Evolutionary conservation across 2,888 invertebrate species (phyloP).

Genomic region (Nudaria mundana): DNA sequence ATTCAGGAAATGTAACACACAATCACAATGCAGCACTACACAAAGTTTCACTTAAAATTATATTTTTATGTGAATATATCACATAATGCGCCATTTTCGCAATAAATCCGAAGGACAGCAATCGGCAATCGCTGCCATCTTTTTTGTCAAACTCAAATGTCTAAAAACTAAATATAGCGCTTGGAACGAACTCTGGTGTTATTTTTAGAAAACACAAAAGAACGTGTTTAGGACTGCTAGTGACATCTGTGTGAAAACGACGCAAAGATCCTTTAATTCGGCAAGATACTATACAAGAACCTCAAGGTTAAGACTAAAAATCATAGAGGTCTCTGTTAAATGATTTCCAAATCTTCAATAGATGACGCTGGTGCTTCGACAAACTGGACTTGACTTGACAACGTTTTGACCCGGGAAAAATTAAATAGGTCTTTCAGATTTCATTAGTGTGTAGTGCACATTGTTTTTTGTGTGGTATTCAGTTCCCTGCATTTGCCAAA

Average conservation of each 20-base stretch:
- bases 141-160: slow-evolving; percentile 82
- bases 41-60: slow-evolving; percentile 74
- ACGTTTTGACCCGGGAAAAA: too few relatives aligned
- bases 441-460: too few relatives aligned
- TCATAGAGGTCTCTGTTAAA: not conserved
- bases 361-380: too few relatives aligned
- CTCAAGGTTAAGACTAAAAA: not conserved
- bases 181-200: slow-evolving; percentile 80
- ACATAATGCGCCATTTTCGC: slow-evolving; percentile 79
- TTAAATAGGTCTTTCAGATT: too few relatives aligned
- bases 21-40: slow-evolving; percentile 78
- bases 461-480: too few relatives aligned
- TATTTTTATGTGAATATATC: slow-evolving; percentile 75
- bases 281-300: not conserved
- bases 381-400: too few relatives aligned
- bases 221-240: slow-evolving; percentile 35
- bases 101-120: slow-evolving; percentile 75
- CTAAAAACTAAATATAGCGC: slow-evolving; percentile 80
- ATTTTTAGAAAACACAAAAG: slow-evolving; percentile 74
- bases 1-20: slow-evolving; percentile 71
- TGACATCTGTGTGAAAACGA: too few relatives aligned
- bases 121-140: slow-evolving; percentile 80
- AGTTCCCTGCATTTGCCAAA: too few relatives aligned
- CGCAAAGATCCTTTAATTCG: too few relatives aligned
- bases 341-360: not conserved